Evolutionary conservation across 2,888 invertebrate genomes (phyloP), one percentile per base, ranked within the genome.

Genomic region (Cancer borealis): DNA sequence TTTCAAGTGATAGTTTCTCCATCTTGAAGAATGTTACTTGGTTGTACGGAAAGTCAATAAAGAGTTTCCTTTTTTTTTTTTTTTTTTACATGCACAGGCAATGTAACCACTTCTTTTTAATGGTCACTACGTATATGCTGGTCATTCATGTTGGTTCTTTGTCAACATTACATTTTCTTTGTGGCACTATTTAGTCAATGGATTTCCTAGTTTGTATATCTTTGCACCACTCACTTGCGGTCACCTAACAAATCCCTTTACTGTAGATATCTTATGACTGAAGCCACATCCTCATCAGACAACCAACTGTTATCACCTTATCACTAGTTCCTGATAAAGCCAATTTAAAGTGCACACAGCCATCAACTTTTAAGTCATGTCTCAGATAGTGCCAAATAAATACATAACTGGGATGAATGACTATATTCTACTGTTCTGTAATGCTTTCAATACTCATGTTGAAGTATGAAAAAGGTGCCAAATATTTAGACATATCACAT

Each of bases 81-180:
- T 73, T 6, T 60, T 60, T 60, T 60, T 14, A 4, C 60, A 60
- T 17, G 4, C 21, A 21, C 21, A 21, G n/a, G 6, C 3, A 26
- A 73, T 73, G n/a, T 73, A 73, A 73, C 73, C n/a, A 10, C 10
- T 73, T 73, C 2, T 26, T 66, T 66, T 45, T 30, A 90, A 12
- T 92, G 84, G 47, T 5, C 30, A n/a, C 21, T 26, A 39, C n/a
- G 45, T 93, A n/a, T 88, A 17, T 88, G 46, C 54, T 39, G 49
- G 17, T 90, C 21, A 66, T 26, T 66, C 21, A 66, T 39, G 8
- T 79, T 39, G 26, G 14, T 39, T 30, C 39, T 84, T 39, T 12
- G 39, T 14, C 84, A 84, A 12, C 84, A 39, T 84, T 39, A 30
- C 30, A 39, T 39, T 14, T 39, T 84, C 39, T 39, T 84, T 39